Base-by-base conservation (phyloP, 2,888 invertebrate genomes). In the Drosophila fungiperda region DNA sequence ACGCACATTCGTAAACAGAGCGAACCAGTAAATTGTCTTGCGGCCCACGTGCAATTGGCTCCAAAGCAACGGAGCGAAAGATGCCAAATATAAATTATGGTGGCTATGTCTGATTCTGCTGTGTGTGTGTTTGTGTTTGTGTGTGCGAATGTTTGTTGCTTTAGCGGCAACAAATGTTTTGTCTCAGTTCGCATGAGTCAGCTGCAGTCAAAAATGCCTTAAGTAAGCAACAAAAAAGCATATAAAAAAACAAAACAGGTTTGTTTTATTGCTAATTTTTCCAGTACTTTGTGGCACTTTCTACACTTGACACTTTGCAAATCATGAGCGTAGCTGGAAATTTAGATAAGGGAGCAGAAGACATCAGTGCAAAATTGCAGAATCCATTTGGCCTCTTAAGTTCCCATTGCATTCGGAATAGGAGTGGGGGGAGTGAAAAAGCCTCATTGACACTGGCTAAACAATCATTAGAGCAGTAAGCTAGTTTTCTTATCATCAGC, bases 1-100 rank as follows among this genome's bases (percentile, higher is more conserved):
- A 80, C 70, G 68, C 61, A 53, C 29, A 78, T 90, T 87, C 87
- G 87, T 87, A 87, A 87, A 87, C 87, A 87, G 90, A 76, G 61
- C 49, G 35, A 8, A 8, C 20, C 45, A 3, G 17, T 26, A 40
- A 54, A 5, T 23, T 23, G 67, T 26, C 32, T 8, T 36, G 63
- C 17, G 60, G 68, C 78, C 84, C 89, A 89, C 89, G 87, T 87
- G 90, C 75, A 57, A 8, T 36, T 35, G 40, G 49, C 75, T 12
- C 20, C 35, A 62, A 26, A 42, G 52, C 54, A 50, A 4, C 15
- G 4, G 2, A 45, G 8, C 4, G 15, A 0, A 23, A 23, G 45
- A 15, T 45, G 23, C 45, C 23, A 45, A 23, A 23, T 15, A 15
- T 3, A 45, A 23, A 45, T 45, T 45, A 15, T 23, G 8, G 23